Conservation (phyloP, 2,113 vertebrate genomes). For the Callopanchax toddi region DNA sequence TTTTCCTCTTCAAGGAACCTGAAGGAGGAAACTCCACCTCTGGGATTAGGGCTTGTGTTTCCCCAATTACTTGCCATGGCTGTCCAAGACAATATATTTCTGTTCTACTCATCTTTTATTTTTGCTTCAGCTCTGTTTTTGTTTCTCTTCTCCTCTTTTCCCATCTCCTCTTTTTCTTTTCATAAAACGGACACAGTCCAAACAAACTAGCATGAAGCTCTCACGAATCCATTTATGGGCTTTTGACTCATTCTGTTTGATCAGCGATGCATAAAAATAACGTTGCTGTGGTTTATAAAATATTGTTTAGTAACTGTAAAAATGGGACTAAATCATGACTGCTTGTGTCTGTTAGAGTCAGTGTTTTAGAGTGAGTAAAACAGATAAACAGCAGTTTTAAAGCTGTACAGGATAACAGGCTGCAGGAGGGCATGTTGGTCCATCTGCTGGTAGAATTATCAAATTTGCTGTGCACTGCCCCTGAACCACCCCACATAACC, state of each 20-base stretch:
- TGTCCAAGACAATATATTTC: conserved; percentile 61
- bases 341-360: background rate
- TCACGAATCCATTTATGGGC: background rate
- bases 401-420: background rate
- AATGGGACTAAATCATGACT: too few species aligned
- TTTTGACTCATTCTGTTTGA: background rate
- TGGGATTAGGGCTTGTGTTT: conserved; percentile 74
- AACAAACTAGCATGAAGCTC: conserved; percentile 1
- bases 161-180: background rate
- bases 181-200: background rate
- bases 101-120: conserved; percentile 51
- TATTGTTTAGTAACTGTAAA: background rate
- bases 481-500: conserved; percentile 89
- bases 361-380: conserved; percentile 1
- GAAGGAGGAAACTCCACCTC: conserved; percentile 75
- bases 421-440: conserved; percentile 79
- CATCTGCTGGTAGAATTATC: conserved; percentile 91
- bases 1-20: conserved; percentile 68
- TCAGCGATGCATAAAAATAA: background rate
- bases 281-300: background rate
- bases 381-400: background rate
- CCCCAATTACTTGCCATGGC: conserved; percentile 59
- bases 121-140: conserved; percentile 13
- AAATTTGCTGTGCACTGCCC: conserved; percentile 91
- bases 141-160: background rate